Evolutionary conservation across 2,797 vertebrate species (phyloP), one percentile per base, ranked within the genome.

Genomic region (Arrhamphus sclerolepis): DNA sequence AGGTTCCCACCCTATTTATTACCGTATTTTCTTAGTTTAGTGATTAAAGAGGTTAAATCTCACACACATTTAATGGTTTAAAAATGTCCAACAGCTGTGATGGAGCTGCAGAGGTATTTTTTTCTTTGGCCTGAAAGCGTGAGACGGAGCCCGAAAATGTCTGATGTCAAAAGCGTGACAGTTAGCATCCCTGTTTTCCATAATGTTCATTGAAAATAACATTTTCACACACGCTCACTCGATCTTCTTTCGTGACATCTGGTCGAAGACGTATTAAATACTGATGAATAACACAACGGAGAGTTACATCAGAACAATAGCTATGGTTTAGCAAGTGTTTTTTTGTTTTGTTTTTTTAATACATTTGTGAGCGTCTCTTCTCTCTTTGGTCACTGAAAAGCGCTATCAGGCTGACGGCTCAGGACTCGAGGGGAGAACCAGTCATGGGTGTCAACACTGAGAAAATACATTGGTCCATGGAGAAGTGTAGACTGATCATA

Each of bases 291-390:
- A n/a, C 53, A 9, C 63, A 28, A 2, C 19, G 7, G 66, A 54
- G 73, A 46, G 20, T 66, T 70, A 22, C 57, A 24, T 61, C 46
- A 72, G 4, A 38, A 13, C 13, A 38, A 38, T 14, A 24, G 6
- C 17, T 20, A 13, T 11, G 42, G 59, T 41, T 47, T 6, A 28
- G 6, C 21, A 9, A 56, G 70, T 68, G 59, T 43, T 34, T 77
- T 57, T 46, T 65, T n/a, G n/a, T n/a, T n/a, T n/a, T n/a, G n/a
- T n/a, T n/a, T n/a, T n/a, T n/a, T n/a, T n/a, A n/a, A n/a, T n/a
- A 52, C 67, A 68, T 75, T 63, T 74, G 58, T 62, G n/a, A 52
- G 58, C 58, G 39, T 20, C 22, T 13, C 16, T 28, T 58, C 50
- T 20, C 22, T 13, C 16, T 28, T 58, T 52, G 66, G 53, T 62